Percentiles rank a stretch among this genome's conserved stretches.
These are phyloP conservation scores for Nesogale talazaci DNA, from an alignment of 2,113 vertebrate genomes.

Conservation along the genomic window DNA sequence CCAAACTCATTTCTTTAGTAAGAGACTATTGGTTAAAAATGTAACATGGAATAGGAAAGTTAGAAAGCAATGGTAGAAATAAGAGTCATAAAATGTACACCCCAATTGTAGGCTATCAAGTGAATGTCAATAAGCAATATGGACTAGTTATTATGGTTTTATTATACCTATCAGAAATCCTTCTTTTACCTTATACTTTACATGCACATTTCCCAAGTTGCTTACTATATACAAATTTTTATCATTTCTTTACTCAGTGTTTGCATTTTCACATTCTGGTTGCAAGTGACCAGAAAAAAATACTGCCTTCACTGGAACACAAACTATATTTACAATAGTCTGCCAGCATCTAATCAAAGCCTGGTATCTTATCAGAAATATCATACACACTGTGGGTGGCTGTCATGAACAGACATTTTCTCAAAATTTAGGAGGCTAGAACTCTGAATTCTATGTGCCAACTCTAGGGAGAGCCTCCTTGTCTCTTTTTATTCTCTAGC, in stretches of 20 bases:
- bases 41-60: background rate
- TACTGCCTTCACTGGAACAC: background rate
- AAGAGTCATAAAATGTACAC: background rate
- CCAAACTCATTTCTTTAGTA: background rate
- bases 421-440: background rate
- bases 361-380: background rate
- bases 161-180: background rate
- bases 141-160: background rate
- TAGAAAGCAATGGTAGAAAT: background rate
- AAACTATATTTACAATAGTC: background rate
- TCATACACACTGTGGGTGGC: background rate
- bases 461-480: background rate
- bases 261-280: background rate
- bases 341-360: background rate
- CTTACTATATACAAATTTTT: background rate
- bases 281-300: background rate
- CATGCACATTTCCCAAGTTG: background rate
- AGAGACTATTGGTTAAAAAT: constrained; percentile 3
- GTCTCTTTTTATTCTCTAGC: background rate
- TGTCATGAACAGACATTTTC: background rate
- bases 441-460: background rate
- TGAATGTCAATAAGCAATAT: background rate
- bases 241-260: background rate
- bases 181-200: background rate
- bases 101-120: background rate